Evolutionary conservation across 2,888 invertebrate genomes (phyloP), one percentile per base, ranked within the genome.

Genomic region (Troglohyphantes excavatus): DNA sequence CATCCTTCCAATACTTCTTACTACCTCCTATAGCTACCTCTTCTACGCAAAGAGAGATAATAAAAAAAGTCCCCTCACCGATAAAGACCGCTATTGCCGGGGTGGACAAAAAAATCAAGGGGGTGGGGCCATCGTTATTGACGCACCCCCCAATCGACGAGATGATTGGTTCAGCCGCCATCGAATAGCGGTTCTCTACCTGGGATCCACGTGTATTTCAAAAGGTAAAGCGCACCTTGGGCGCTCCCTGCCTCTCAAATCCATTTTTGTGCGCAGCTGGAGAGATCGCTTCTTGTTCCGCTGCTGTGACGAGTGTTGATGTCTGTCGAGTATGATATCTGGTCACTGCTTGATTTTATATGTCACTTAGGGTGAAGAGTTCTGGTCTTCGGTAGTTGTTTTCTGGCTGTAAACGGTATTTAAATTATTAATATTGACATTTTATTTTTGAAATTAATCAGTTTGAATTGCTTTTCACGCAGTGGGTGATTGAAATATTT

Each of bases 21-120:
- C 76, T 63, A 79, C 43, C 70, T 29, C 19, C 72, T 46, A 81
- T 82, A 53, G 67, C 79, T 67, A 68, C 63, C 75, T 53, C 72
- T 72, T 46, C 72, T 72, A 72, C 72, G 75, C 29, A 61, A 73
- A 19, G 53, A 29, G 3, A 46, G 46, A 79, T 29, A 63, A 29
- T 27, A 85, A 81, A 53, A 72, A 73, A 53, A 67, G 68, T 70
- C 53, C 53, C 59, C 61, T n/a, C 33, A 21, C 68, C 75, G 81
- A 88, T 88, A 88, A 88, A 88, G 88, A 88, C 88, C 81, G 39
- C 88, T 88, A 88, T 88, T 88, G 75, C 82, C 70, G 61, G 75
- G 88, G 82, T 68, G 81, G 87, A 59, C 81, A 75, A 82, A 82
- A 72, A 82, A 82, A 82, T 68, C 87, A 81, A 68, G 68, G 68